phyloP scores from a whole-genome alignment of 2,797 vertebrate genomes.

The Glyptemys insculpta region DNA sequence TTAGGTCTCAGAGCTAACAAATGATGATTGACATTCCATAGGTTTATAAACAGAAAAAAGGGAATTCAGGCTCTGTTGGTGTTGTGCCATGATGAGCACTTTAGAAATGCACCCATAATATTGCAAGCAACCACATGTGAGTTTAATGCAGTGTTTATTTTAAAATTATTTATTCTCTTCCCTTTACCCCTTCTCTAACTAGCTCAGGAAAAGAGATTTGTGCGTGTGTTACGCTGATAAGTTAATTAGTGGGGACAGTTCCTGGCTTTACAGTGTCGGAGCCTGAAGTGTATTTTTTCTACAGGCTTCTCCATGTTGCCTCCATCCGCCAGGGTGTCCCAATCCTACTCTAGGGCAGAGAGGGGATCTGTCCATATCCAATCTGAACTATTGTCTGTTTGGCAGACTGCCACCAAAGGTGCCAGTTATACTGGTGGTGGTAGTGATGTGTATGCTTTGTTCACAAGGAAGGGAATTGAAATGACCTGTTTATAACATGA shows the following conservation, averaged over 20 bases:
- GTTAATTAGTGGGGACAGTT: no score
- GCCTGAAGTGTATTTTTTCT: no score
- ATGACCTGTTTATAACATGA: not conserved
- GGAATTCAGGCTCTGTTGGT: fast-evolving
- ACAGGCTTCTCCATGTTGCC: no score
- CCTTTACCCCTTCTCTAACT: not conserved
- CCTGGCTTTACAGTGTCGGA: no score
- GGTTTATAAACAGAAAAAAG: not conserved
- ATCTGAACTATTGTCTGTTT: no score
- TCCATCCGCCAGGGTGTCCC: no score
- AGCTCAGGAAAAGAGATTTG: not conserved
- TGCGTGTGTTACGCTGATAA: no score
- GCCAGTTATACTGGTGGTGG: not conserved
- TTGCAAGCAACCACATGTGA: not conserved
- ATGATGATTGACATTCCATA: not conserved
- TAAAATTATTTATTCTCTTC: not conserved
- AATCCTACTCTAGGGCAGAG: no score
- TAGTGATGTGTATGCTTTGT: not conserved
- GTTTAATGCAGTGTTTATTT: not conserved
- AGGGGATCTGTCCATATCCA: no score
- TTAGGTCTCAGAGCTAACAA: not conserved
- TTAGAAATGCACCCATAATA: not conserved
- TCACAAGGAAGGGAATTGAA: not conserved
- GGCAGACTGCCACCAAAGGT: not conserved
- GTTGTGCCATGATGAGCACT: not conserved